phyloP scores from a whole-genome alignment of 2,113 vertebrate species.

The Cricetomys ansorgei region DNA sequence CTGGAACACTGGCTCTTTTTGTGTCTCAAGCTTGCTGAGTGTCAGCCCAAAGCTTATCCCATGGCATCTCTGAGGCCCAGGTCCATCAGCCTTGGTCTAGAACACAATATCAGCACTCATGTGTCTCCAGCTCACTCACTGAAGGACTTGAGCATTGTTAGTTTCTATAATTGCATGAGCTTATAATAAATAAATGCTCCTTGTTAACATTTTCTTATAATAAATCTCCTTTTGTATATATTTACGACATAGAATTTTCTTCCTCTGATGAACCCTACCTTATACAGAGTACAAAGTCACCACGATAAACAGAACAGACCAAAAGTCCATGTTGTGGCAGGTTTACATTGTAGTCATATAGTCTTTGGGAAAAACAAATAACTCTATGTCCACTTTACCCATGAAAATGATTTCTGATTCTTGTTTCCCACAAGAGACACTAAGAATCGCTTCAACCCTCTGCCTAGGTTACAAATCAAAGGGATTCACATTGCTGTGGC shows the following conservation, averaged over 20 bases:
- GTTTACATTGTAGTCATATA: constrained; percentile 2
- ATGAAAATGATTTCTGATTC: not conserved
- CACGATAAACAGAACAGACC: not conserved
- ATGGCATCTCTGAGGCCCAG: not conserved
- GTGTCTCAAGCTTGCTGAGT: not conserved
- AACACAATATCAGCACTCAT: not conserved
- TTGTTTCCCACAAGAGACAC: not conserved
- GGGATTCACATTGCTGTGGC: not conserved
- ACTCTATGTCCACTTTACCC: not conserved
- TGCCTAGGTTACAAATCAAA: not conserved
- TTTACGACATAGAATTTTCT: not conserved
- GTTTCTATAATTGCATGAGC: not conserved
- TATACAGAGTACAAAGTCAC: not conserved
- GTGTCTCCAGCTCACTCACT: not conserved
- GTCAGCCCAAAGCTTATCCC: not conserved
- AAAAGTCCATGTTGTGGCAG: not conserved
- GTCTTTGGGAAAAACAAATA: not conserved
- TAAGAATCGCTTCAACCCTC: not conserved
- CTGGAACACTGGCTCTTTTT: not conserved
- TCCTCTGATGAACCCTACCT: not conserved
- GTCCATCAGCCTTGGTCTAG: not conserved
- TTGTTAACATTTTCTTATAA: not conserved
- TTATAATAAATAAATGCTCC: not conserved
- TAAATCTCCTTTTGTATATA: not conserved
- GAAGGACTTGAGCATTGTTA: not conserved